These are phyloP conservation scores for Neopipo cinnamomea DNA, from an alignment of 2,113 vertebrate species.

Conservation along the genomic window DNA sequence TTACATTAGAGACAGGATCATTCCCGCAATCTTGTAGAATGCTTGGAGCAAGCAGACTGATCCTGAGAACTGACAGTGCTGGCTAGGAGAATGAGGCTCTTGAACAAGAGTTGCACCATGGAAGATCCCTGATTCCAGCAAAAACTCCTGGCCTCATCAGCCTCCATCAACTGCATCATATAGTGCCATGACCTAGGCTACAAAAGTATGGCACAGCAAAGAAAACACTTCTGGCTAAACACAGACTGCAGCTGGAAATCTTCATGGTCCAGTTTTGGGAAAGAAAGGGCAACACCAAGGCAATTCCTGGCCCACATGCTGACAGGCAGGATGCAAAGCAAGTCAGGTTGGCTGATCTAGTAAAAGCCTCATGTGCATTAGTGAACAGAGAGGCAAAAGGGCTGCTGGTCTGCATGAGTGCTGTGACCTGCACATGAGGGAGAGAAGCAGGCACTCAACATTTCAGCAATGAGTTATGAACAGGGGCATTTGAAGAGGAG, in stretches of 20 bases:
- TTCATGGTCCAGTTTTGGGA: rapidly evolving
- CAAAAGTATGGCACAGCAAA: rapidly evolving
- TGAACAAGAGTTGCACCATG: rapidly evolving
- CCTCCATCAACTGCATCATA: rapidly evolving
- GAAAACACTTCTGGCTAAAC: neutral
- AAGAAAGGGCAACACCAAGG: neutral
- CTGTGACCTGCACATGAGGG: neutral
- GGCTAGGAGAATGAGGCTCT: rapidly evolving
- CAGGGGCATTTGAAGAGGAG: neutral
- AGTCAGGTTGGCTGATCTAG: neutral
- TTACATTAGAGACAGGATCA: neutral
- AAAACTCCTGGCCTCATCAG: neutral
- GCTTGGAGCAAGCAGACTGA: neutral
- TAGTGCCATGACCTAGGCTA: neutral
- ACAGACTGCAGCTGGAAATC: neutral
- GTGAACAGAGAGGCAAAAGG: neutral
- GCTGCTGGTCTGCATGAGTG: neutral
- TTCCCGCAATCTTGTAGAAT: neutral
- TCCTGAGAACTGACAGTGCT: neutral
- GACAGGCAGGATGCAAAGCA: neutral
- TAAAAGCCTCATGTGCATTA: rapidly evolving
- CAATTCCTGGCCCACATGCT: neutral
- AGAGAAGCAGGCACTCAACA: neutral
- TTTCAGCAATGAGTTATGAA: neutral
- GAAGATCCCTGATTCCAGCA: neutral